These are phyloP conservation scores for Petrocephalus microphthalmus DNA, from an alignment of 2,113 vertebrate species.

Conservation along the genomic window DNA sequence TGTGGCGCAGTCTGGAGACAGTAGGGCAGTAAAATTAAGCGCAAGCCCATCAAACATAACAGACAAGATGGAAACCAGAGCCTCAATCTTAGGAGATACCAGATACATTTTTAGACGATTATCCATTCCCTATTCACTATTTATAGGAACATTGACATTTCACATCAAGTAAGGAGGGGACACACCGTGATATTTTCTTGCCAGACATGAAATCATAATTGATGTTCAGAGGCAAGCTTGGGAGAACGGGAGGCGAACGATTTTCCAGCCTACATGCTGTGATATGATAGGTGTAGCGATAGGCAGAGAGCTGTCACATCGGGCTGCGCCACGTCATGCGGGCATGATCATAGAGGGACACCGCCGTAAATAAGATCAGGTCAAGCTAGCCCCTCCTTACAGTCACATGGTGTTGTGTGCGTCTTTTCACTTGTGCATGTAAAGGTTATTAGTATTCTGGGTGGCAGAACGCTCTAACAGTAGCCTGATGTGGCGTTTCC, in stretches of 20 bases:
- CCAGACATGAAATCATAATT: not conserved
- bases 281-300: not conserved
- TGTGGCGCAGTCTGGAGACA: slow-evolving; percentile 61
- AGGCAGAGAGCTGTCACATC: not conserved
- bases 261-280: too few relatives aligned
- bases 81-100: not conserved
- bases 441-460: not conserved
- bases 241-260: not conserved
- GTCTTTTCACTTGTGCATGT: not conserved
- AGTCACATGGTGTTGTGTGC: not conserved
- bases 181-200: not conserved
- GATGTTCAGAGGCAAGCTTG: not conserved
- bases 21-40: slow-evolving; percentile 36
- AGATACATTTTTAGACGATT: not conserved
- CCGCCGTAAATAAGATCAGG: not conserved
- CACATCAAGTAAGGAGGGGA: not conserved
- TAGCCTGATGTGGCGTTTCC: not conserved
- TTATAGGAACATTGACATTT: not conserved
- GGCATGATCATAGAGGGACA: too few relatives aligned
- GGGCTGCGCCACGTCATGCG: not conserved
- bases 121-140: not conserved
- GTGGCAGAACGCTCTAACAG: not conserved
- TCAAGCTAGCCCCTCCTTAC: not conserved
- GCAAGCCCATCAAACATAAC: not conserved
- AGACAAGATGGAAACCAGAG: not conserved